A percentile compares a stretch with the other conserved stretches of the same genome.
Conservation (phyloP, 2,113 vertebrate species). For the rabbit (Oryctolagus cuniculus) region DNA sequence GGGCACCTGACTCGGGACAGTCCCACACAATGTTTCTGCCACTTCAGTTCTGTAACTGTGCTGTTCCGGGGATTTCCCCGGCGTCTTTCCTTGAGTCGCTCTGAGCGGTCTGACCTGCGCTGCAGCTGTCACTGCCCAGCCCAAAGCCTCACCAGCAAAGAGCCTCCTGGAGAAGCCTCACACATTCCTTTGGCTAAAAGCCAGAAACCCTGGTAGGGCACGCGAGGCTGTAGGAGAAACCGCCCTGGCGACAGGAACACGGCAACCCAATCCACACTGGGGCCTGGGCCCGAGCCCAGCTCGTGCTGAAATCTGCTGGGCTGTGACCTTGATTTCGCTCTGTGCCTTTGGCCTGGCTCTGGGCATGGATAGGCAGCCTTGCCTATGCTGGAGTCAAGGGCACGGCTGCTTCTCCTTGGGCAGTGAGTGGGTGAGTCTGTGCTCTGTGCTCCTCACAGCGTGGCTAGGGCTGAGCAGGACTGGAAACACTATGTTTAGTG, state of each 20-base stretch:
- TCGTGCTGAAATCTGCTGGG: too few relatives aligned
- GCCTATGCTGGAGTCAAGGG: neutral
- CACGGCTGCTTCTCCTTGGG: neutral
- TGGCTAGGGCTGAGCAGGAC: too few relatives aligned
- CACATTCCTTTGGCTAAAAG: neutral
- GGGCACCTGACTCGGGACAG: neutral
- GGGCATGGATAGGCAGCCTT: neutral
- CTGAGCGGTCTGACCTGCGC: neutral
- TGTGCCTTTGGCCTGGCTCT: neutral
- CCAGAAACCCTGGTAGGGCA: neutral
- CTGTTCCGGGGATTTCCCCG: neutral
- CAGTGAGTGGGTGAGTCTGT: neutral
- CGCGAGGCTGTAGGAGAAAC: neutral
- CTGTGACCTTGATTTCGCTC: neutral
- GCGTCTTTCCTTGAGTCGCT: neutral
- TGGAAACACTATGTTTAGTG: neutral
- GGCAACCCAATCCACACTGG: neutral
- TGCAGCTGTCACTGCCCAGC: neutral
- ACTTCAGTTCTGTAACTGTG: neutral
- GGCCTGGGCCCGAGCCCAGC: neutral
- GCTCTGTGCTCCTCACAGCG: neutral
- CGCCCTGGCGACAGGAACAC: neutral
- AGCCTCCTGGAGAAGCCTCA: neutral
- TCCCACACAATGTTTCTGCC: neutral
- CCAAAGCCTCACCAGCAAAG: neutral